These are phyloP conservation scores for Nothobranchius kuhntae DNA, from an alignment of 2,113 vertebrate species.

Conservation along the genomic window DNA sequence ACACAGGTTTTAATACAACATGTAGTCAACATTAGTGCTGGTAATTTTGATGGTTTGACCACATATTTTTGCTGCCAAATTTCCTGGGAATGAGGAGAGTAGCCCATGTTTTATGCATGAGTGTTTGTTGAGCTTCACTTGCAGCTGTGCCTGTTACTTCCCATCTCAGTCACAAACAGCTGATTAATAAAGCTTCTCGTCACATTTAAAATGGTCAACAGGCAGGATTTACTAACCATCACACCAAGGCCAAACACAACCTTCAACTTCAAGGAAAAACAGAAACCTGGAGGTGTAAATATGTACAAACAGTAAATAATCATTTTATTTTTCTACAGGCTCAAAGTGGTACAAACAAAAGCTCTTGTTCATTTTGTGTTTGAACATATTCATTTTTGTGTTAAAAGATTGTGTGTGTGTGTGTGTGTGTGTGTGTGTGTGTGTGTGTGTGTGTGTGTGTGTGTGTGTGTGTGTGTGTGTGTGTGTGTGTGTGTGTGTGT, in stretches of 20 bases:
- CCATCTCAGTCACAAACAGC: constrained; percentile 60
- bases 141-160: constrained; percentile 67
- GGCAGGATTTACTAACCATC: neutral
- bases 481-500: constrained; percentile 60
- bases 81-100: neutral
- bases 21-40: too few relatives aligned
- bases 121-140: constrained; percentile 67
- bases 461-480: neutral
- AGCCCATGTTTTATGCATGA: constrained; percentile 70
- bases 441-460: neutral
- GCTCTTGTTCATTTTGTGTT: neutral
- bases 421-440: constrained; percentile 1
- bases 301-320: neutral
- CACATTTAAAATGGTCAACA: constrained; percentile 15
- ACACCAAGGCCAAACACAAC: neutral
- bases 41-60: too few relatives aligned
- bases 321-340: neutral
- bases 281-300: neutral
- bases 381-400: constrained; percentile 1
- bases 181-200: constrained; percentile 43
- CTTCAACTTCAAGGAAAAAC: neutral
- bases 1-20: too few relatives aligned
- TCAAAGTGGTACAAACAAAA: neutral
- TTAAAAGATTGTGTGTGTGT: neutral
- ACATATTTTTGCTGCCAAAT: too few relatives aligned